Evolutionary conservation across 1,140 invertebrate species (phyloP).

Genomic region (Gonatopus flavifemur): DNA sequence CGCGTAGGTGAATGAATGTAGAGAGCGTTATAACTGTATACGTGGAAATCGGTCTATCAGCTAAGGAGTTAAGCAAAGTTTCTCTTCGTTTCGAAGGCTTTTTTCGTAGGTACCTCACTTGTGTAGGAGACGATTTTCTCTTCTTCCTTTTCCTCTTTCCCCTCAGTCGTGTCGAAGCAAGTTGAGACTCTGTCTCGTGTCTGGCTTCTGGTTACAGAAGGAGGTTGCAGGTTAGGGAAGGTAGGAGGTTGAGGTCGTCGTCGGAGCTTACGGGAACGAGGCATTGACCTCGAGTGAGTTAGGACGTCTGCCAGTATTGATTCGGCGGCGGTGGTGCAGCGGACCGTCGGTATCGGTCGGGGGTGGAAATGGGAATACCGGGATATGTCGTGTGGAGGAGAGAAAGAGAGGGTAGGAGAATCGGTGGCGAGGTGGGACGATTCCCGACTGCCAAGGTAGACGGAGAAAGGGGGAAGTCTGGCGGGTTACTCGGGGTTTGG

Average conservation of each 20-base stretch:
- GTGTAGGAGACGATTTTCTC: too few species aligned
- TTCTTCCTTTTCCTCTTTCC: too few species aligned
- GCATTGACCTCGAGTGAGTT: slow-evolving; percentile 51
- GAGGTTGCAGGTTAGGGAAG: slow-evolving; percentile 34
- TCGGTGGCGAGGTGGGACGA: slow-evolving; percentile 27
- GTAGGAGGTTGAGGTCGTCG: slow-evolving; percentile 52
- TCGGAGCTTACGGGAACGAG: slow-evolving; percentile 45
- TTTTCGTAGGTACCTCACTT: too few species aligned
- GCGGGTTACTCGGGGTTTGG: slow-evolving; percentile 12
- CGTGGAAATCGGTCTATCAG: slow-evolving; percentile 15
- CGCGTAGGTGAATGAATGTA: too few species aligned
- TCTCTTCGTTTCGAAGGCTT: too few species aligned
- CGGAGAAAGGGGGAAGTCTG: slow-evolving; percentile 4
- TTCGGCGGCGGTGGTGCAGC: slow-evolving; percentile 39
- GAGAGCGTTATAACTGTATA: slow-evolving; percentile 3
- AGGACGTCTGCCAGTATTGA: slow-evolving; percentile 55
- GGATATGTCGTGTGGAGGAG: slow-evolving; percentile 28
- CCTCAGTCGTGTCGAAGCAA: too few species aligned
- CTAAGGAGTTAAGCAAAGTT: slow-evolving; percentile 13
- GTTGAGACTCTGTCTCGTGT: slow-evolving; percentile 21
- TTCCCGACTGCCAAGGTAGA: slow-evolving; percentile 18
- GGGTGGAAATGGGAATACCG: slow-evolving; percentile 33
- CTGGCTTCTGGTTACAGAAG: slow-evolving; percentile 36
- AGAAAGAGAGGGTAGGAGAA: slow-evolving; percentile 23
- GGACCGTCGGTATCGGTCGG: too few species aligned